These are phyloP conservation scores for Labeo rohita DNA, from an alignment of 2,113 vertebrate genomes.

Conservation along the genomic window DNA sequence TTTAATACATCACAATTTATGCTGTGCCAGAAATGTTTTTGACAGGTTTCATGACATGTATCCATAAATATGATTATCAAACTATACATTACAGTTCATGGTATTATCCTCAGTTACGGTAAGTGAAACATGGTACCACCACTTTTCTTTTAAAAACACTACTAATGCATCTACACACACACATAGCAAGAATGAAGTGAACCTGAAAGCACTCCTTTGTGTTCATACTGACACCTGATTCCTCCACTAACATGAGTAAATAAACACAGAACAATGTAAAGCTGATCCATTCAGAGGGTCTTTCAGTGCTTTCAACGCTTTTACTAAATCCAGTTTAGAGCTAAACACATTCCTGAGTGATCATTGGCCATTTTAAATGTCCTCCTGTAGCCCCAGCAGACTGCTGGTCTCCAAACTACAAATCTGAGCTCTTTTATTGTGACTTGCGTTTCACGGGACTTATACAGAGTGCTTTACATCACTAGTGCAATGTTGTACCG, in stretches of 20 bases:
- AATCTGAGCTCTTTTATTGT: neutral
- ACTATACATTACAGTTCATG: neutral
- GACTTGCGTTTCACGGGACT: neutral
- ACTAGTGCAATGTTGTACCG: neutral
- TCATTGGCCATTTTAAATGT: neutral
- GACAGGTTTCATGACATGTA: neutral
- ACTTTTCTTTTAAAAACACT: neutral
- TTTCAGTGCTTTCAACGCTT: neutral
- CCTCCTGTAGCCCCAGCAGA: neutral
- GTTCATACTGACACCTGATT: neutral
- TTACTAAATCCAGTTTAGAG: constrained; percentile 11
- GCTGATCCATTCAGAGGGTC: neutral
- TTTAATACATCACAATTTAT: neutral
- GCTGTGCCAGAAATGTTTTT: neutral
- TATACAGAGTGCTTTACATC: neutral
- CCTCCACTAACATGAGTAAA: constrained; percentile 1
- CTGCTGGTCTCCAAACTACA: neutral
- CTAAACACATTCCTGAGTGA: neutral
- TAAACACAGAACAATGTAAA: constrained; percentile 2
- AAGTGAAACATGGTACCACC: neutral
- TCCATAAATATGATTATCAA: neutral
- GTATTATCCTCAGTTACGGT: neutral
- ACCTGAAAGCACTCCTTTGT: constrained; percentile 15
- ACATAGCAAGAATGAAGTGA: neutral
- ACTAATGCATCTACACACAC: neutral